A percentile compares a stretch with the other conserved stretches of the same genome.
phyloP scores from a whole-genome alignment of 1,140 invertebrate species.

The Acromyrmex heyeri region DNA sequence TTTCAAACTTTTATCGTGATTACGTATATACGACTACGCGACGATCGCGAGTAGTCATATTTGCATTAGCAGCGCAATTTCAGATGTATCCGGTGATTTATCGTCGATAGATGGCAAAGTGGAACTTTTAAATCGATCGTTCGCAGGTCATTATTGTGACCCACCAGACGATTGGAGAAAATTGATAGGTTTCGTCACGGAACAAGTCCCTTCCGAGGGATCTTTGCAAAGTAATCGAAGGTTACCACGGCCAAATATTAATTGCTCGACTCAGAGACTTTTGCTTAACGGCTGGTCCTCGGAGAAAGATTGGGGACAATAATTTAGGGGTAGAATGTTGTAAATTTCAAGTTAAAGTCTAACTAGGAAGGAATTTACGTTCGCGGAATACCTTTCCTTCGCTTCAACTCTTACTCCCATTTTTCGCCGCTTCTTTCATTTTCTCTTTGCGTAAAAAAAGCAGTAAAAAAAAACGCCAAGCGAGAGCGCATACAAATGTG shows the following conservation, averaged over 20 bases:
- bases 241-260: constrained; percentile 78
- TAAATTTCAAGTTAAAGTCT: constrained; percentile 83
- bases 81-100: constrained; percentile 33
- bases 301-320: constrained; percentile 71
- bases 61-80: constrained; percentile 24
- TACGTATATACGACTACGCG: neutral
- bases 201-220: constrained; percentile 38
- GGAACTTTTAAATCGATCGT: constrained; percentile 47
- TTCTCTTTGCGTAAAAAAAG: constrained; percentile 26
- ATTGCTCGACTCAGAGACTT: constrained; percentile 71
- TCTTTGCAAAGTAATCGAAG: constrained; percentile 70
- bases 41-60: constrained; percentile 31
- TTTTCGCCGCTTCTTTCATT: constrained; percentile 62
- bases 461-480: constrained; percentile 31
- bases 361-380: constrained; percentile 80
- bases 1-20: constrained; percentile 23
- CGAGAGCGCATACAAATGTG: constrained; percentile 44
- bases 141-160: constrained; percentile 39
- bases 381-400: constrained; percentile 67
- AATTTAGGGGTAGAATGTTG: constrained; percentile 76
- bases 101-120: constrained; percentile 27
- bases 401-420: constrained; percentile 24
- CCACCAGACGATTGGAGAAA: constrained; percentile 1
- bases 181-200: constrained; percentile 53
- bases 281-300: constrained; percentile 26